A percentile compares a stretch with the other conserved stretches of the same genome.
phyloP scores from a whole-genome alignment of 2,797 vertebrate genomes.

The Poliocrania exsul region DNA sequence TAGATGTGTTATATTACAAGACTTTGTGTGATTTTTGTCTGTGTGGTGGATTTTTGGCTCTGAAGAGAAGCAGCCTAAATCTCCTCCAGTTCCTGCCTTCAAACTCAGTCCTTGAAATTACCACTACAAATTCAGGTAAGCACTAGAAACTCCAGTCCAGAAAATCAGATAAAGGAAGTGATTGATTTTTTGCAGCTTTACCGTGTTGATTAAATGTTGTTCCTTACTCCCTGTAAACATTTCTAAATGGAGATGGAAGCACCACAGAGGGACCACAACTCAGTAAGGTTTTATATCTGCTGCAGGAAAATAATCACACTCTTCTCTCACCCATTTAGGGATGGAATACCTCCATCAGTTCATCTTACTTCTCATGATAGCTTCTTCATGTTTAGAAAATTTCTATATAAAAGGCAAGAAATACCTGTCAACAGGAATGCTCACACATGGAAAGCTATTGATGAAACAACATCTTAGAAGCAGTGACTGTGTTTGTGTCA shows the following conservation, averaged over 20 bases:
- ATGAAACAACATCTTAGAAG: neutral
- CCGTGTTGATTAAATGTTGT: neutral
- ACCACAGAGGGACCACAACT: neutral
- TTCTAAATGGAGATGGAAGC: neutral
- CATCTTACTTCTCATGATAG: neutral
- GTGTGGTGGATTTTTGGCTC: neutral
- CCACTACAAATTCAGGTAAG: neutral
- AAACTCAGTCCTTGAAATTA: neutral
- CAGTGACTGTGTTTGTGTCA: neutral
- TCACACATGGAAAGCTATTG: neutral
- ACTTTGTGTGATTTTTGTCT: neutral
- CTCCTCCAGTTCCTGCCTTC: neutral
- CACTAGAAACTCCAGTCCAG: neutral
- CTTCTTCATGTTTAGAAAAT: neutral
- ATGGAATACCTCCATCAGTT: neutral
- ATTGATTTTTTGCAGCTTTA: neutral
- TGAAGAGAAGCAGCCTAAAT: neutral
- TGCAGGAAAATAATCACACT: neutral
- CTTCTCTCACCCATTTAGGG: neutral
- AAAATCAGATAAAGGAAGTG: neutral
- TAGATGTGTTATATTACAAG: neutral
- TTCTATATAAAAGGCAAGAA: neutral
- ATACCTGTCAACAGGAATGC: neutral
- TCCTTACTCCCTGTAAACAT: neutral
- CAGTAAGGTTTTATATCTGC: neutral